phyloP scores from a whole-genome alignment of 2,797 vertebrate species.

The Lagorchestes hirsutus region DNA sequence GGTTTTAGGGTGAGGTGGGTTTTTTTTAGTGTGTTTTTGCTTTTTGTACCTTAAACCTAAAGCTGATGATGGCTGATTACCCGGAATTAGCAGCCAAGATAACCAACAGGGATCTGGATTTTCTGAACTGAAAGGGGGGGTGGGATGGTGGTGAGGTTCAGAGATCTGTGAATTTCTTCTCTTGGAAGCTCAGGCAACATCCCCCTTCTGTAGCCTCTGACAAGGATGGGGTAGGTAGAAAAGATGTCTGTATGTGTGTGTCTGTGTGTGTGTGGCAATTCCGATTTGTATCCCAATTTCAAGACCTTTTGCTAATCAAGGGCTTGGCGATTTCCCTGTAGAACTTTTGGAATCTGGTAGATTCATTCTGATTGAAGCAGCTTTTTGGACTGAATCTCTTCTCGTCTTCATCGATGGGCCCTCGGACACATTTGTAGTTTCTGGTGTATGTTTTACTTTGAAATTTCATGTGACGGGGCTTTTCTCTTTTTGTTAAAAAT shows the following conservation, averaged over 20 bases:
- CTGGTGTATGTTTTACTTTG: constrained; percentile 37
- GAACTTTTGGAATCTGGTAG: constrained; percentile 84
- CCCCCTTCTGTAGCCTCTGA: not conserved
- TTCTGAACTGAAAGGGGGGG: not conserved
- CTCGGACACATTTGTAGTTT: constrained; percentile 75
- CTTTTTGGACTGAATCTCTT: not conserved
- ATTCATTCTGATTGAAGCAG: constrained; percentile 77
- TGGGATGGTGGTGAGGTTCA: not conserved
- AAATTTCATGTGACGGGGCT: constrained; percentile 33
- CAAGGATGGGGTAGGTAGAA: not conserved
- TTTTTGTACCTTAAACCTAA: not conserved
- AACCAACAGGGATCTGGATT: constrained; percentile 30
- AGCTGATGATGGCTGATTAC: constrained; percentile 36
- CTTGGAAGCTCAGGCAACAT: not conserved
- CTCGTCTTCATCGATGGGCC: constrained; percentile 74
- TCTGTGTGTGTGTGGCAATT: not conserved
- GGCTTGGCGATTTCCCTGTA: constrained; percentile 60
- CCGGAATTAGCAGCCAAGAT: constrained; percentile 16
- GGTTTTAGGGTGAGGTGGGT: not conserved
- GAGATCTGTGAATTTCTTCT: not conserved
- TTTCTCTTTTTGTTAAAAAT: constrained; percentile 40
- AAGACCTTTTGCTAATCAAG: constrained; percentile 57
- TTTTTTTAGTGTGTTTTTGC: constrained; percentile 18
- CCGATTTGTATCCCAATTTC: constrained; percentile 38
- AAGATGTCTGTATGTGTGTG: not conserved